Evolutionary conservation across 2,797 vertebrate genomes (phyloP), one percentile per base, ranked within the genome.

Genomic region (Borostomias antarcticus): DNA sequence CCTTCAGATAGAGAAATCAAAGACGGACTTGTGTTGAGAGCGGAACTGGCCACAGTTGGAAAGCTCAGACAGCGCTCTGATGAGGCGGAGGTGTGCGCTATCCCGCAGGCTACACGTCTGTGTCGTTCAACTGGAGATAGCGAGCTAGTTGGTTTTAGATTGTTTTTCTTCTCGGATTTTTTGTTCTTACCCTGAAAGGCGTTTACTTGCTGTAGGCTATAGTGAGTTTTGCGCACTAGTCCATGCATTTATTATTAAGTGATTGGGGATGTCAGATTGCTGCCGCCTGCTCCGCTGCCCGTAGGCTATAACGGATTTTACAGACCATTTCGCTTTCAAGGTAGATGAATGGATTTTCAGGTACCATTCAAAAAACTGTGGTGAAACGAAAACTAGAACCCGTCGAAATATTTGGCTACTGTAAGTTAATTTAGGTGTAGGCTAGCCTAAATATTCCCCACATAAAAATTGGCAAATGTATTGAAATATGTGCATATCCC

Each of bases 21-120:
- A 70, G 47, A 57, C 33, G 54, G 68, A 45, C 45, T 52, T 25
- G 63, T 48, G 33, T 67, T 50, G 58, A 67, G 64, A 37, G 74
- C 37, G 43, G 26, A n/a, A 43, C 58, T 60, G 68, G 56, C 32
- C 47, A 19, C 47, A 51, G 70, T 68, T 68, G 67, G 69, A 69
- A 67, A 63, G 69, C 70, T 71, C 19, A 58, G n/a, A n/a, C 58
- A 66, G 67, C 64, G 51, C 64, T 82, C 76, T 76, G 82, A 84
- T 88, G 87, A 76, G 73, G 80, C 67, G 82, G 79, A 81, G 73
- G 80, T 82, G 85, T 58, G 69, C 79, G 62, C 72, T 33, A 66
- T 62, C 68, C 75, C 73, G 66, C 78, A 69, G 80, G 69, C 76
- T 66, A 25, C 75, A 63, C 58, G 54, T 77, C 78, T 69, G 70